Conservation (phyloP, 2,797 vertebrate species). For the Hipposideros larvatus region DNA sequence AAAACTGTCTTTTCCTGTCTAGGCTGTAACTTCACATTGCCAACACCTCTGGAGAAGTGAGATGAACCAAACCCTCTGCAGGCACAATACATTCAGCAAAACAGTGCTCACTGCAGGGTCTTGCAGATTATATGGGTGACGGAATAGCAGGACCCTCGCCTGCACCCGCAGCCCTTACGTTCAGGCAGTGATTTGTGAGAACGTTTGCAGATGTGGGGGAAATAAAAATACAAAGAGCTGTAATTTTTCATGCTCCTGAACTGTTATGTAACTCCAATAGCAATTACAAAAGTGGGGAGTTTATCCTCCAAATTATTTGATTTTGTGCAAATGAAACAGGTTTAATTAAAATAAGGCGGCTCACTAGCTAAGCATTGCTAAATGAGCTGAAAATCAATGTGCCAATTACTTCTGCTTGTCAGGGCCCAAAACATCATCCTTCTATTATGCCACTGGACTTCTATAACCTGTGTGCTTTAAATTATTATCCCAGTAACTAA, state of each 20-base stretch:
- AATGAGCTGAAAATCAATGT: constrained; percentile 59
- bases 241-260: constrained; percentile 15
- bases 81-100: not conserved
- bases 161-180: not conserved
- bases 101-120: not conserved
- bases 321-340: constrained; percentile 60
- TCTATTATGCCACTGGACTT: not conserved
- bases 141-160: not conserved
- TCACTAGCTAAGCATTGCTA: constrained; percentile 20
- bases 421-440: not conserved
- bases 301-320: constrained; percentile 60
- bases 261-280: not conserved
- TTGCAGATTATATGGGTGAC: not conserved
- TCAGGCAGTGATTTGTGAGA: not conserved
- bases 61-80: not conserved
- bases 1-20: not conserved
- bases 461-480: not conserved
- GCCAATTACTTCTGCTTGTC: constrained; percentile 42
- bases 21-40: not conserved
- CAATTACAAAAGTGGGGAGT: constrained; percentile 28
- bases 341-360: constrained; percentile 65
- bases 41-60: not conserved
- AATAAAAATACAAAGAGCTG: not conserved
- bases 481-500: not conserved
- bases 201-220: not conserved